These are phyloP conservation scores for Brachypalpus laphriformis DNA, from an alignment of 2,888 invertebrate genomes.

Conservation along the genomic window DNA sequence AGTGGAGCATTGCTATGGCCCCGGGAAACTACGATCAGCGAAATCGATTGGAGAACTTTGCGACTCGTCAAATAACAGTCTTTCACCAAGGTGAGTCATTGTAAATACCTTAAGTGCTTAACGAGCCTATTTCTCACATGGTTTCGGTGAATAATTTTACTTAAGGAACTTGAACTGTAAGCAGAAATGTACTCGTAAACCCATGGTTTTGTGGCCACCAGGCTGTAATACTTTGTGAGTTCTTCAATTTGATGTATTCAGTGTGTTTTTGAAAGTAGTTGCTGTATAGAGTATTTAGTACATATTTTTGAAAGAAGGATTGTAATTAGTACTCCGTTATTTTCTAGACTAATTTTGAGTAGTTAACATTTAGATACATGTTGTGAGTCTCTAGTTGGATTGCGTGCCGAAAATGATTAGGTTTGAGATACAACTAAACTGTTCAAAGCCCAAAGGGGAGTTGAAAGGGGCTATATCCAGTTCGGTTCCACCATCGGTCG, in stretches of 20 bases:
- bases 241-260: conserved; percentile 1
- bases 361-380: background rate
- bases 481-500: no score
- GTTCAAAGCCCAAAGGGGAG: no score
- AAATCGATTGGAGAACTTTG: conserved; percentile 88
- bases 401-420: background rate
- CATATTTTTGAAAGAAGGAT: background rate
- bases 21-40: conserved; percentile 86
- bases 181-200: conserved; percentile 9
- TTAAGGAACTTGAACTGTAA: conserved; percentile 29
- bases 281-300: background rate
- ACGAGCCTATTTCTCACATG: background rate
- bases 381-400: background rate
- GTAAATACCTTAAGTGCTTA: background rate
- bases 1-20: conserved; percentile 85
- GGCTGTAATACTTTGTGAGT: conserved; percentile 50
- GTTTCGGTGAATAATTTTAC: conserved; percentile 11
- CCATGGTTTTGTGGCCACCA: conserved; percentile 43
- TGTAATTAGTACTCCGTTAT: no score
- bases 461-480: no score
- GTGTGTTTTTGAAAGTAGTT: conserved; percentile 13
- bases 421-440: no score
- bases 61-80: conserved; percentile 83
- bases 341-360: no score
- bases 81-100: conserved; percentile 76